Evolutionary conservation across 2,888 invertebrate species (phyloP).

Genomic region (Harpalus rubripes): DNA sequence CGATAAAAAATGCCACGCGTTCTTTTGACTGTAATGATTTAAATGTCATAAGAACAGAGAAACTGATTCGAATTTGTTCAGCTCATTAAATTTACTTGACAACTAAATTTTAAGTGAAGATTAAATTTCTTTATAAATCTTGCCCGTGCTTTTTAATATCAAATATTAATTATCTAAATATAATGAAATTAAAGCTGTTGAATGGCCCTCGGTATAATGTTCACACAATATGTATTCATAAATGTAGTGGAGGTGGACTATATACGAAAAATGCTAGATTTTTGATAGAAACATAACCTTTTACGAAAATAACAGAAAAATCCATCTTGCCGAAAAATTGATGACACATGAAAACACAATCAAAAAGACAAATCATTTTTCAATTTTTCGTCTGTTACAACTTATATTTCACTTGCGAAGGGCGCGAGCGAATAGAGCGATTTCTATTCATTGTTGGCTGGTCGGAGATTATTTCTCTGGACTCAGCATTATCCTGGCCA

Average conservation of each 20-base stretch:
- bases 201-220: no score
- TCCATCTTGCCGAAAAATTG: conserved; percentile 29
- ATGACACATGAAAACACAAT: conserved; percentile 43
- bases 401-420: conserved; percentile 19
- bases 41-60: no score
- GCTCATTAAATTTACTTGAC: no score
- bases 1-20: no score
- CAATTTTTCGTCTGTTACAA: conserved; percentile 47
- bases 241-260: neutral
- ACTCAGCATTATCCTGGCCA: conserved; percentile 44
- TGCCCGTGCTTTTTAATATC: no score
- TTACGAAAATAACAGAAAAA: conserved; percentile 10
- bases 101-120: no score
- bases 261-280: neutral
- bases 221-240: neutral
- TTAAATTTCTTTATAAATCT: no score
- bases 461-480: conserved; percentile 27
- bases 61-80: no score
- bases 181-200: no score
- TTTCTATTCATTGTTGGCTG: conserved; percentile 49
- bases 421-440: conserved; percentile 13
- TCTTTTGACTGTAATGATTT: no score
- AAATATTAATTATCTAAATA: no score
- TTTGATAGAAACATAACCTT: conserved; percentile 1
- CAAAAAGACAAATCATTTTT: conserved; percentile 49